Evolutionary conservation across 2,797 vertebrate species (phyloP).

Genomic region (Rhabdomys pumilio): DNA sequence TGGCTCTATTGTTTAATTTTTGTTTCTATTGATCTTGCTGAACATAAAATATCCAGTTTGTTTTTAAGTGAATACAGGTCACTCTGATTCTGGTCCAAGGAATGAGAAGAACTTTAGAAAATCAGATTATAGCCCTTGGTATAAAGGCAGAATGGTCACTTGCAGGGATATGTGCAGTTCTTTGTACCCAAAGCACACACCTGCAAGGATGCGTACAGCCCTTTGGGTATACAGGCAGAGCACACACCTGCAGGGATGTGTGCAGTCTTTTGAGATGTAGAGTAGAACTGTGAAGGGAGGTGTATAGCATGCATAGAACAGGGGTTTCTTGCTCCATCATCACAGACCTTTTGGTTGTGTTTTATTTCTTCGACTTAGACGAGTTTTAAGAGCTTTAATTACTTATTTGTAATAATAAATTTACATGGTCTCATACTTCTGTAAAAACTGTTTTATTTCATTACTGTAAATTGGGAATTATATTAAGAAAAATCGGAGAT

Average conservation of each 20-base stretch:
- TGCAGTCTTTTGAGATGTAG: not conserved
- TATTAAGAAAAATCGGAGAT: not conserved
- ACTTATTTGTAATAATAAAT: conserved; percentile 9
- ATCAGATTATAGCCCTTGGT: not conserved
- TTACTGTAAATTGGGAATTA: not conserved
- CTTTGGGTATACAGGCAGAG: not conserved
- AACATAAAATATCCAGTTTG: conserved; percentile 35
- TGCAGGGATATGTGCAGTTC: not conserved
- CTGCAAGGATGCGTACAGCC: not conserved
- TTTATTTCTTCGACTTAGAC: conserved; percentile 56
- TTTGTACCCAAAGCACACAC: not conserved
- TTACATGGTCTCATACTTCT: not conserved
- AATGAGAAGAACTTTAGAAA: not conserved
- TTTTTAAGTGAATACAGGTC: not conserved
- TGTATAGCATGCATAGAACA: not conserved
- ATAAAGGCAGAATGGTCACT: not conserved
- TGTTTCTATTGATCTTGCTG: not conserved
- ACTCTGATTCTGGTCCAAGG: not conserved
- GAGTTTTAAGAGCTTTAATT: conserved; percentile 31
- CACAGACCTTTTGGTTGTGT: not conserved
- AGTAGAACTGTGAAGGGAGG: not conserved
- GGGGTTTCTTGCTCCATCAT: not conserved
- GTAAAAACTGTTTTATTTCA: conserved; percentile 40
- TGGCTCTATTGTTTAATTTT: not conserved
- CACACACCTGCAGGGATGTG: not conserved